Evolutionary conservation across 2,113 vertebrate species (phyloP), one percentile per base, ranked within the genome.

Genomic region (Alexandromys fortis): DNA sequence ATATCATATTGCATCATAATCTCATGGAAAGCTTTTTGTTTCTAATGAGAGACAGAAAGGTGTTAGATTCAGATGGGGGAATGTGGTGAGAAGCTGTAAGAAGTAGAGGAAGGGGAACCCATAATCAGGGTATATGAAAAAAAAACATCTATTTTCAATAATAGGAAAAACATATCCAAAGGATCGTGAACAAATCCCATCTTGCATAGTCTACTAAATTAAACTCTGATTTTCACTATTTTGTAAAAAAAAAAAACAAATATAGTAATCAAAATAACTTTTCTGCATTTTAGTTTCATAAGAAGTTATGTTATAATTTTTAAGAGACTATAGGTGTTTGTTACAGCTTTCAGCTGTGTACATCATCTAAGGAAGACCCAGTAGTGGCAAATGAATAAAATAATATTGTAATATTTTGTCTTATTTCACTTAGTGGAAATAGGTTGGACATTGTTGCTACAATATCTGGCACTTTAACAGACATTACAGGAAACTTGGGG

Each of bases 401-500:
- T 26, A 67, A 35, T 68, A 47, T 68, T 35, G 28, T 19, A 85
- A 47, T 72, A 81, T 89, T 76, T 52, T 85, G 83, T 93, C 94
- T 91, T 92, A 95, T 90, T 96, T 95, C 47, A 87, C 33, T 97
- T 93, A 88, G 75, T 93, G 87, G 92, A 97, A 97, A 58, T 93
- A 86, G 75, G 92, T 79, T 96, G 75, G 63, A 90, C 76, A 93
- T 91, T 87, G 81, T 88, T 87, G 45, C 67, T 92, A 83, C 55
- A 89, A 82, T 97, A 96, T 90, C 75, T 94, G 90, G 65, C 94
- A 94, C 76, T 97, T 96, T 90, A 94, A 93, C 89, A 95, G 95
- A 77, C 35, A 88, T 97, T 95, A 96, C 96, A 93, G 88, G 95
- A 97, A 97, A 93, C 92, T 58, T 95, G 88, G 63, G 92, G 76